Base-by-base conservation (phyloP, 2,888 invertebrate species). In the Dioctria linearis region DNA sequence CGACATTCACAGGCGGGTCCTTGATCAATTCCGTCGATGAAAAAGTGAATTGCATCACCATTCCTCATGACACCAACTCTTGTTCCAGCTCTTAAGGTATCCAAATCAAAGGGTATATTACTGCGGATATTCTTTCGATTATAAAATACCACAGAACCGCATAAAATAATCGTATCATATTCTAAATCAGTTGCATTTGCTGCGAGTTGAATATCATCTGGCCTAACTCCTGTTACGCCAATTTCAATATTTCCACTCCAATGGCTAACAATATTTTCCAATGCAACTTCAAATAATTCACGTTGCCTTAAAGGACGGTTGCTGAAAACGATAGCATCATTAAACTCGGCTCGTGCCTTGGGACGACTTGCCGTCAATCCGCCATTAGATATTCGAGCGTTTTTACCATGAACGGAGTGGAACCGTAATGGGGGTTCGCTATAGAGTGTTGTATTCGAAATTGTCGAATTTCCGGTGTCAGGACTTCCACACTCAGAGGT, bases 231-330 rank as follows among this genome's bases (percentile, higher is more conserved):
- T 0, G 96, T 96, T 11, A 97, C 95, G 37, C 96, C 96, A 63
- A 89, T 94, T 90, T 97, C 97, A 78, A 98, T 93, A 82, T 96
- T 96, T 4, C 98, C 97, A 9, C 95, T 95, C 98, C 97, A 98
- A 83, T 96, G 92, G 84, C 96, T 96, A 13, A 97, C 96, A 93
- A 97, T 95, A 85, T 94, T 94, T 87, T 98, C 97, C 69, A 98
- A 93, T 69, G 94, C 91, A 40, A 98, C 93, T 88, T 98, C 97
- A 87, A 98, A 98, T 88, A 98, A 92, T 88, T 98, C 98, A 67
- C 96, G 95, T 85, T 97, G 96, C 37, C 95, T 91, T 69, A 98
- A 89, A 0, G 97, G 95, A 78, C 98, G 91, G 87, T 95, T 96
- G 81, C 96, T 96, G 87, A 98, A 95, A 3, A 98, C 94, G 83